A percentile compares a stretch with the other conserved stretches of the same genome.
Conservation (phyloP, 2,888 invertebrate genomes). For the Venusia cambrica region DNA sequence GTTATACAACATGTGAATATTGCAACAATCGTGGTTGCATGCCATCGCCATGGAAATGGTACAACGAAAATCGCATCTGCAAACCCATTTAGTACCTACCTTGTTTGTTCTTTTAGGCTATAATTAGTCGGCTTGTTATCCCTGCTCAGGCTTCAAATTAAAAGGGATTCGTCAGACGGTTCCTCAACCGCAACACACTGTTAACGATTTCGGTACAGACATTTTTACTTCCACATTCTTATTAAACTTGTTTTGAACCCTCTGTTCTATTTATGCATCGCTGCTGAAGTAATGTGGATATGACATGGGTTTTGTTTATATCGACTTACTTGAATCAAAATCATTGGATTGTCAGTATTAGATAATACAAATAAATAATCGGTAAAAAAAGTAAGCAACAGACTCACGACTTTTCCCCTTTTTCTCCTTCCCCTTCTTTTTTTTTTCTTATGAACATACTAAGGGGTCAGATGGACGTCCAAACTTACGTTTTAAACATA, state of each 20-base stretch:
- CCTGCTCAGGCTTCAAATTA: constrained; percentile 73
- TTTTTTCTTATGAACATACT: too few relatives aligned
- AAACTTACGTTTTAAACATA: too few relatives aligned
- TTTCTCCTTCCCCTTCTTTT: too few relatives aligned
- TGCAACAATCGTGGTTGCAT: too few relatives aligned
- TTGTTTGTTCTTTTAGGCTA: constrained; percentile 74
- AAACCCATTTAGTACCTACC: constrained; percentile 44
- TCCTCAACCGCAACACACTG: constrained; percentile 67
- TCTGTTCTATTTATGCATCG: constrained; percentile 58
- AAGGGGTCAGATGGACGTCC: too few relatives aligned
- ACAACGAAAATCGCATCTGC: constrained; percentile 23
- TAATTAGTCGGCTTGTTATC: constrained; percentile 79
- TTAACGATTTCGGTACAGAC: constrained; percentile 78
- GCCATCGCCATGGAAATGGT: not conserved
- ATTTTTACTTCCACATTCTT: constrained; percentile 78
- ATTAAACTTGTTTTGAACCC: constrained; percentile 73
- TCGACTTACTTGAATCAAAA: too few relatives aligned
- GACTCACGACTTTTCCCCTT: too few relatives aligned
- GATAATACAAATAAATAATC: too few relatives aligned
- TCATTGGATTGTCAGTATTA: too few relatives aligned
- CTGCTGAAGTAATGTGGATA: constrained; percentile 48
- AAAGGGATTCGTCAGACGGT: constrained; percentile 67
- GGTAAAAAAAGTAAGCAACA: too few relatives aligned
- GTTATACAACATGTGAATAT: too few relatives aligned
- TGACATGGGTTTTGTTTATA: too few relatives aligned